Percentiles rank a stretch among this genome's conserved stretches.
These are phyloP conservation scores for Bibio marci DNA, from an alignment of 2,888 invertebrate species.

Conservation along the genomic window DNA sequence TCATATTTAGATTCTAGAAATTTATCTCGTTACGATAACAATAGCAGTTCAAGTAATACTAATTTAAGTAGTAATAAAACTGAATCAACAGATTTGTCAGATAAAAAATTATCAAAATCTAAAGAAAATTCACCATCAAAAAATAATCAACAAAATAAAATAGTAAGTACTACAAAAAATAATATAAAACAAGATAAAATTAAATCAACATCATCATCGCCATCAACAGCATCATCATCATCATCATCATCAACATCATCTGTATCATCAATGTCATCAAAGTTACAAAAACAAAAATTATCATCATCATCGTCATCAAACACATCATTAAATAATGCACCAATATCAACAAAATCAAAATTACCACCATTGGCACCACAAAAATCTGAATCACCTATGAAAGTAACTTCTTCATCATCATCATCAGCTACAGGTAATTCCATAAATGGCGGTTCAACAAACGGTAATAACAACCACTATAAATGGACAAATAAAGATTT, in stretches of 20 bases:
- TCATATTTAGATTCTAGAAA: constrained; percentile 23
- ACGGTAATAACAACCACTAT: constrained; percentile 28
- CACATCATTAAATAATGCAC: constrained; percentile 14
- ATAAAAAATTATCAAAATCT: constrained; percentile 4
- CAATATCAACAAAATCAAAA: constrained; percentile 20
- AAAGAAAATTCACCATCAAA: not conserved
- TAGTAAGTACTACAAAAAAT: not conserved
- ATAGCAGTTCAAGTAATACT: constrained; percentile 6
- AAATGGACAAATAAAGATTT: constrained; percentile 51
- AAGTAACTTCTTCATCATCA: constrained; percentile 8
- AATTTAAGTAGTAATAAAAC: constrained; percentile 12
- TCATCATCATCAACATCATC: constrained; percentile 4
- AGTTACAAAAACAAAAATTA: constrained; percentile 15
- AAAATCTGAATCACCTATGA: constrained; percentile 26
- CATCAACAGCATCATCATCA: constrained; percentile 5
- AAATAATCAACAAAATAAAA: constrained; percentile 1
- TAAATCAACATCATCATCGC: constrained; percentile 3
- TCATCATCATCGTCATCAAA: constrained; percentile 5
- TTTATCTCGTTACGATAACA: constrained; percentile 11
- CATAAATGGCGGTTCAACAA: constrained; percentile 23
- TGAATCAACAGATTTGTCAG: constrained; percentile 10
- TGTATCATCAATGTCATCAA: constrained; percentile 4
- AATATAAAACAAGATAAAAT: not conserved
- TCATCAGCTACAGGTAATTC: constrained; percentile 8
- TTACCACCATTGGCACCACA: constrained; percentile 15